Evolutionary conservation across 2,113 vertebrate genomes (phyloP), one percentile per base, ranked within the genome.

Genomic region (Hiodon tergisus): DNA sequence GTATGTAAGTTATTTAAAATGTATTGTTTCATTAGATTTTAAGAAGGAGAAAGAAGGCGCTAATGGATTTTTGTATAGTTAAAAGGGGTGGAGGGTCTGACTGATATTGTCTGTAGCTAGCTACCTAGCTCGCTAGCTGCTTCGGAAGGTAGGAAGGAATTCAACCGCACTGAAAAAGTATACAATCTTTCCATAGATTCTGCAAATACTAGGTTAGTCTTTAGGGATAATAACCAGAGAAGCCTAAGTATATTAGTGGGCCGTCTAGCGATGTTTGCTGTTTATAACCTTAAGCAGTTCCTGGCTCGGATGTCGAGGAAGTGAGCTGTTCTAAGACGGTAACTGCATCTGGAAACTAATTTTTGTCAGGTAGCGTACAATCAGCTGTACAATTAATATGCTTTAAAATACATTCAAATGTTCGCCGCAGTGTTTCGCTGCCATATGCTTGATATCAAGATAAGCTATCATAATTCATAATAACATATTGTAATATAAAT

Each of bases 81-180:
- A 7, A 61, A 9, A 50, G 51, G 55, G n/a, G 51, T 48, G 66
- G 57, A 69, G 57, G 55, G 52, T 61, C 57, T 68, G 65, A 46
- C 10, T 52, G 67, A 57, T 48, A 17, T 75, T 69, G 57, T 75
- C 51, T 48, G 13, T 66, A 70, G 2, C 48, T 55, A 48, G 59
- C 73, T 67, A 76, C 3, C n/a, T 72, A 14, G 8, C 51, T 2
- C 59, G 60, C 55, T 57, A 69, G 60, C 71, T 75, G 60, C 55
- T 68, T 68, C 66, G 67, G 52, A 61, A 69, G 74, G 74, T 75
- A 75, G 66, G 74, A 69, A 75, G 57, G n/a, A 14, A 58, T 50
- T 57, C 54, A 46, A 57, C 52, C 13, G 47, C 46, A 68, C 48
- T 47, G 53, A 3, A 52, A 31, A 31, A 31, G 31, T 31, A 31